phyloP scores from a whole-genome alignment of 2,888 invertebrate genomes.

The Pyrochroa serraticornis region DNA sequence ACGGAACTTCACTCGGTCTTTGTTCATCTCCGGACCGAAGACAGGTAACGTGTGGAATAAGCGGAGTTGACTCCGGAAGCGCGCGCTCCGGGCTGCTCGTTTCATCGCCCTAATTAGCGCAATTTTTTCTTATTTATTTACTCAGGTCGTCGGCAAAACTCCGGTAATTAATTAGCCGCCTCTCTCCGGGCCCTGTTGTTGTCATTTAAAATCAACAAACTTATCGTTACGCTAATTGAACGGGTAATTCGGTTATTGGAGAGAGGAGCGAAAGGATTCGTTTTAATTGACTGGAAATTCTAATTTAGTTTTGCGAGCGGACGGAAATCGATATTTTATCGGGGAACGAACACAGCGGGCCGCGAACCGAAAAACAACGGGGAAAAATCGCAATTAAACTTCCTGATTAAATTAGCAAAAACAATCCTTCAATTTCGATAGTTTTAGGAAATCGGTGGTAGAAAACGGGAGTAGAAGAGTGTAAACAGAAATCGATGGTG shows the following conservation, averaged over 20 bases:
- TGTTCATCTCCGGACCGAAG: conserved; percentile 5
- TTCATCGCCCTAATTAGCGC: conserved; percentile 24
- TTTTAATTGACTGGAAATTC: conserved; percentile 15
- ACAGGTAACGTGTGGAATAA: conserved; percentile 4
- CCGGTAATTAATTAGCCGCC: conserved; percentile 16
- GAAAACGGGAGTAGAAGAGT: too few species aligned
- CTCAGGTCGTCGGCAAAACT: conserved; percentile 15
- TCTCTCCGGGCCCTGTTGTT: conserved; percentile 8
- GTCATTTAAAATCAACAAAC: conserved; percentile 14
- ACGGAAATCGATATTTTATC: too few species aligned
- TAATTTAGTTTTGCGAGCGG: not conserved
- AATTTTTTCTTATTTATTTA: conserved; percentile 27
- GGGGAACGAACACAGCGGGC: too few species aligned
- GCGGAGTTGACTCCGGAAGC: conserved; percentile 1
- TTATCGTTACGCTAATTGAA: conserved; percentile 12
- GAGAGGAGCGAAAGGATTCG: conserved; percentile 1
- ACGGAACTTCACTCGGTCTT: conserved; percentile 9
- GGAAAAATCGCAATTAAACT: too few species aligned
- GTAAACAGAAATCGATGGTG: too few species aligned
- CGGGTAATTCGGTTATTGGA: conserved; percentile 1
- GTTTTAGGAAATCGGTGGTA: too few species aligned
- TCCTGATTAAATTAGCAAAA: too few species aligned
- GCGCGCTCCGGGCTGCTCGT: conserved; percentile 15
- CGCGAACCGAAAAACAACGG: too few species aligned
- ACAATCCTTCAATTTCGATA: too few species aligned